Evolutionary conservation across 2,113 vertebrate species (phyloP), one percentile per base, ranked within the genome.

Genomic region (Limanda limanda): DNA sequence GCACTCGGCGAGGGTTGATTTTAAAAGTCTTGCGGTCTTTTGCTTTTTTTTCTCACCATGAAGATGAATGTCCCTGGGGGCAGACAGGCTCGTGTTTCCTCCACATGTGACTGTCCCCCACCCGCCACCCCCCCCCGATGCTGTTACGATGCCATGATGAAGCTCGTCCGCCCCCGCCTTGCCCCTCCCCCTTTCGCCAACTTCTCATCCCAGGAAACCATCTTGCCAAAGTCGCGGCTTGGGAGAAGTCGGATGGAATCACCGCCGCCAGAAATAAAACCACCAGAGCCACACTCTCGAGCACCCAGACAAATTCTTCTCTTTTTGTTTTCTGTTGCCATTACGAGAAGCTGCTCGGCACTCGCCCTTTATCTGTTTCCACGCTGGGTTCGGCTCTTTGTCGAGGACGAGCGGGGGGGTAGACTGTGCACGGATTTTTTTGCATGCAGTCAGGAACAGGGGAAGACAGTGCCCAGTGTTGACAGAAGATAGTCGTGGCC

Each of bases 221-320:
- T 61, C 86, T 88, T 75, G 87, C 92, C 88, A 89, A 90, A 89
- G 70, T 73, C 15, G 69, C 81, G n/a, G 72, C 76, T 59, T 48
- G 79, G 76, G 81, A 63, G 55, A 82, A 56, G 68, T 75, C 67
- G 25, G 25, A 24, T 24, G 68, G 78, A 72, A 40, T 74, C 55
- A 76, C 64, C 57, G 59, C 66, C 64, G 48, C 48, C 17, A 20
- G 48, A 51, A 48, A 42, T n/a, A 27, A 42, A 27, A 35, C 62
- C 35, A 68, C 27, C 27, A 79, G 57, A 64, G 71, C 76, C 77
- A 78, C 77, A 20, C 60, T 66, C 42, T 68, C 42, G 23, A 48
- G 48, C 27, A 55, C 69, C 71, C 71, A n/a, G 27, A 62, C 40
- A 9, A 68, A 51, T 23, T 21, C 1, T 23, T 60, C 24, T 57